phyloP scores from a whole-genome alignment of 2,113 vertebrate genomes.

The Cryptotis parvus region DNA sequence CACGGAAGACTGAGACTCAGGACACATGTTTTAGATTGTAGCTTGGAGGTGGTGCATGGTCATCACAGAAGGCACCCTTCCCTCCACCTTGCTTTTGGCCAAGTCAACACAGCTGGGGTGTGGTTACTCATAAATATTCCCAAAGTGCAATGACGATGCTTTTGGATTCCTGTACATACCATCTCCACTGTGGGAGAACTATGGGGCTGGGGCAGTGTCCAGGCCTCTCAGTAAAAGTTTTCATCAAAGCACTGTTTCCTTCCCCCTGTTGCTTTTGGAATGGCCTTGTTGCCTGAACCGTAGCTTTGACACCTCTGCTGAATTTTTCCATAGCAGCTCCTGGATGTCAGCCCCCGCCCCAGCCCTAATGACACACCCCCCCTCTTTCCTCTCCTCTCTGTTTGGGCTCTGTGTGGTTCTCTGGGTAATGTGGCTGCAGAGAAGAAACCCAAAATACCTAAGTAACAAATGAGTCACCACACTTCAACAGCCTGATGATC shows the following conservation, averaged over 20 bases:
- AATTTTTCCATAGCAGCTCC: slow-evolving; percentile 73
- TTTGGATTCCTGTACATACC: slow-evolving; percentile 58
- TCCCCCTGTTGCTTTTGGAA: slow-evolving; percentile 72
- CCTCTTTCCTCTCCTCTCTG: slow-evolving; percentile 69
- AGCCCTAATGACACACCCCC: slow-evolving; percentile 53
- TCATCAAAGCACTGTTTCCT: slow-evolving; percentile 73
- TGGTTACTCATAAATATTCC: slow-evolving; percentile 73
- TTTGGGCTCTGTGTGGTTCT: slow-evolving; percentile 66
- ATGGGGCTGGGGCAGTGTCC: background rate
- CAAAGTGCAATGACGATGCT: slow-evolving; percentile 64
- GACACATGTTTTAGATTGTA: background rate
- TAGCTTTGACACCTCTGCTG: slow-evolving; percentile 60
- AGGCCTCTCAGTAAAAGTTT: slow-evolving; percentile 68
- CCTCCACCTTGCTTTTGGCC: slow-evolving; percentile 34
- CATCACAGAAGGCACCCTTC: slow-evolving; percentile 1
- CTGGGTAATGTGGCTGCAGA: slow-evolving; percentile 64
- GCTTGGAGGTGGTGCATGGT: background rate
- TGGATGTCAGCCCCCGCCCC: slow-evolving; percentile 53
- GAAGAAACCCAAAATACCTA: slow-evolving; percentile 80
- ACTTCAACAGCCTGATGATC: slow-evolving; percentile 54
- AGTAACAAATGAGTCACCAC: slow-evolving; percentile 77
- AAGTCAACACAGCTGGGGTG: slow-evolving; percentile 44
- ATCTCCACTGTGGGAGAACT: slow-evolving; percentile 28
- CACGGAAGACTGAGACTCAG: background rate
- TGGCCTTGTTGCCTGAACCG: slow-evolving; percentile 40